Percentiles rank a stretch among this genome's conserved stretches.
These are phyloP conservation scores for Hedychridium roseum DNA, from an alignment of 2,888 invertebrate species.

Conservation along the genomic window DNA sequence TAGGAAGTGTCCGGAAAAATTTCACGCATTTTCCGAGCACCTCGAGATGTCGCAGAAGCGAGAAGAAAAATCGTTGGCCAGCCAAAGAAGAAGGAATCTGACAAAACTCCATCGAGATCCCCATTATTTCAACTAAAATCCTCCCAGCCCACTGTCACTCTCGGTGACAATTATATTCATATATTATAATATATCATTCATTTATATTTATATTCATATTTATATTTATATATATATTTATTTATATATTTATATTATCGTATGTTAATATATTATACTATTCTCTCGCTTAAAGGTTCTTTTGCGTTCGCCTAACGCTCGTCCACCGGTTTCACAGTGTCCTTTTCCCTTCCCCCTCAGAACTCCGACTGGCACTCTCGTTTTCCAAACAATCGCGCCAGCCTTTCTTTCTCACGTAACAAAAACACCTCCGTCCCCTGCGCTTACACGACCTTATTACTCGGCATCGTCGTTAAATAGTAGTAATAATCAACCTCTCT, in stretches of 20 bases:
- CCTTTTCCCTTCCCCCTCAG: conserved; percentile 4
- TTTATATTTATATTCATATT: conserved; percentile 23
- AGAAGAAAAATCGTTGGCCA: too few relatives aligned
- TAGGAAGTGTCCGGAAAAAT: too few relatives aligned
- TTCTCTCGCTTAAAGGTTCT: conserved; percentile 34
- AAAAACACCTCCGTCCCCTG: conserved; percentile 20
- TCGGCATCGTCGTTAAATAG: conserved; percentile 1
- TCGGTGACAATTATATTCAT: conserved; percentile 7
- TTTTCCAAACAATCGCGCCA: too few relatives aligned
- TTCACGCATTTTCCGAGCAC: too few relatives aligned
- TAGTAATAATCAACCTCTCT: conserved; percentile 30
- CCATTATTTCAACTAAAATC: neutral
- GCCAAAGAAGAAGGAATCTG: neutral
- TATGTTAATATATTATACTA: conserved; percentile 50
- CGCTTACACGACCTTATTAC: conserved; percentile 7
- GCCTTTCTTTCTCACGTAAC: conserved; percentile 6
- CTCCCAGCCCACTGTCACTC: conserved; percentile 2
- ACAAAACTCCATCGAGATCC: neutral
- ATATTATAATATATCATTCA: conserved; percentile 30
- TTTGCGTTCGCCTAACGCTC: conserved; percentile 36
- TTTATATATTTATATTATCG: conserved; percentile 38
- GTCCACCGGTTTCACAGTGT: conserved; percentile 34
- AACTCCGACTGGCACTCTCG: too few relatives aligned
- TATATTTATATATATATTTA: conserved; percentile 28
- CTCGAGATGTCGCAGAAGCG: too few relatives aligned